These are phyloP conservation scores for Crotophaga sulcirostris DNA, from an alignment of 2,113 vertebrate genomes.

Conservation along the genomic window DNA sequence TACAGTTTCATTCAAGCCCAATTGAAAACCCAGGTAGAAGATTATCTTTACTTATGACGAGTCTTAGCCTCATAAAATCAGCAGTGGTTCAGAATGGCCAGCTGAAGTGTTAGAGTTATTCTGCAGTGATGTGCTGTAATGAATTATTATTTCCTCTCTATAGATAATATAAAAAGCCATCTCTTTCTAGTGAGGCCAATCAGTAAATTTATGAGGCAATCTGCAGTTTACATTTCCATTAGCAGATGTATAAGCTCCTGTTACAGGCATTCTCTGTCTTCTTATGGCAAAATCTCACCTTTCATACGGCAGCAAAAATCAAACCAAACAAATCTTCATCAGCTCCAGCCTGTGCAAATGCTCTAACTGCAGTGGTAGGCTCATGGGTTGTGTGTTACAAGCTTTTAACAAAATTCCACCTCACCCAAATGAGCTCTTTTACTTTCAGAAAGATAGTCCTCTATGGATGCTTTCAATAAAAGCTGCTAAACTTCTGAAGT, in stretches of 20 bases:
- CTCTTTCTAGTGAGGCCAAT: not conserved
- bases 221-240: not conserved
- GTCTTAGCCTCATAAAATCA: not conserved
- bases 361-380: not conserved
- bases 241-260: not conserved
- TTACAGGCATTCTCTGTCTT: not conserved
- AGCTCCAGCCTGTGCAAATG: not conserved
- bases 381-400: not conserved
- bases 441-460: not conserved
- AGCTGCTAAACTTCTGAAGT: not conserved
- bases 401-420: not conserved
- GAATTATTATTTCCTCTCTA: not conserved
- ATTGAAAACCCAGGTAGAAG: not conserved
- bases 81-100: not conserved
- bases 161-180: not conserved
- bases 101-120: not conserved
- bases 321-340: not conserved
- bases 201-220: not conserved
- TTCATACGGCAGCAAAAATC: not conserved
- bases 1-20: not conserved
- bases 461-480: not conserved
- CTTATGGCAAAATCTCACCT: not conserved
- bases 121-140: not conserved
- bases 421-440: not conserved
- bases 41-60: not conserved